Percentiles rank a stretch among this genome's conserved stretches.
Evolutionary conservation across 2,888 invertebrate species (phyloP).

Genomic region (Eilema griseolum): DNA sequence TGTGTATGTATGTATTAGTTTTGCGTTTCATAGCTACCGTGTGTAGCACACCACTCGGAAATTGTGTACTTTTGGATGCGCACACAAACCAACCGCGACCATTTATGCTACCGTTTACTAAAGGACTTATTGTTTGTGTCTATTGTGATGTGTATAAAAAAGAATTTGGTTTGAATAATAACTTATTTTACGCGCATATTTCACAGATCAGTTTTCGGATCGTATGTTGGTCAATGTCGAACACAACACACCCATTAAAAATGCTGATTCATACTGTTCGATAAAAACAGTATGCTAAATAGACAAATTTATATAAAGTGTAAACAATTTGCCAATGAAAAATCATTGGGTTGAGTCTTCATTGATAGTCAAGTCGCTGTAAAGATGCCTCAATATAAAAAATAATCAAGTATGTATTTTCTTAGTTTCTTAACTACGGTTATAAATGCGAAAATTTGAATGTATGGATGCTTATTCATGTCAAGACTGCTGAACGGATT

Average conservation of each 20-base stretch:
- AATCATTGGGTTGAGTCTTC: background rate
- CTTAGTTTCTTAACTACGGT: background rate
- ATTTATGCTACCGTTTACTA: background rate
- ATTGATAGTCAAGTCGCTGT: background rate
- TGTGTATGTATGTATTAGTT: too few relatives aligned
- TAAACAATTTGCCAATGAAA: background rate
- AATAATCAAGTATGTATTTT: background rate
- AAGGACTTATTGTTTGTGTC: background rate
- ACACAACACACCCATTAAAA: slow-evolving; percentile 44
- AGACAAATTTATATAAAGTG: slow-evolving; percentile 18
- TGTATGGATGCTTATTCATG: background rate
- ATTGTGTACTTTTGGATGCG: background rate
- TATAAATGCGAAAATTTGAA: background rate
- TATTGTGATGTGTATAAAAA: background rate
- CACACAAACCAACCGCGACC: background rate
- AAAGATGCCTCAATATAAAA: background rate
- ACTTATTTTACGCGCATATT: background rate
- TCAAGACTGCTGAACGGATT: background rate
- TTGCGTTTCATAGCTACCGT: background rate
- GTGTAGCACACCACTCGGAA: background rate
- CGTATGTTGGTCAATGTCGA: slow-evolving; percentile 64
- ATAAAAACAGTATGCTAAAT: slow-evolving; percentile 41
- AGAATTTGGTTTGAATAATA: background rate
- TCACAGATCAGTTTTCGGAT: slow-evolving; percentile 7
- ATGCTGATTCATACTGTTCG: slow-evolving; percentile 47